Base-by-base conservation (phyloP, 2,888 invertebrate species). In the Alentia gelatinosa region DNA sequence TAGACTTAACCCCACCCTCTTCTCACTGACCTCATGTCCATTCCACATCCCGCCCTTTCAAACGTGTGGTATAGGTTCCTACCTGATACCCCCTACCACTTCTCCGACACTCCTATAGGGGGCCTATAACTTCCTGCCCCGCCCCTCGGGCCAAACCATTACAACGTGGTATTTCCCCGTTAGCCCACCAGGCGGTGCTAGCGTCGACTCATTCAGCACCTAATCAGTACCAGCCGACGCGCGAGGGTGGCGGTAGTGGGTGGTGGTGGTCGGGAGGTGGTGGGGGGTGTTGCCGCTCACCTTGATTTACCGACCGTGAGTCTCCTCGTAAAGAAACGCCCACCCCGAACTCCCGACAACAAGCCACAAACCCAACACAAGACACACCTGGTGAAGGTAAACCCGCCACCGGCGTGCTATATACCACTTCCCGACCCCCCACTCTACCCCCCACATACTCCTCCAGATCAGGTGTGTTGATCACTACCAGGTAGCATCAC, bases 151-250 rank as follows among this genome's bases (percentile, higher is more conserved):
- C 56, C 12, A 56, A n/a, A n/a, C 19, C 56, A 56, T 56, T 56
- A 56, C n/a, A 56, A 19, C 19, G 56, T n/a, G 56, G 56, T 56
- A 56, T 56, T 56, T 56, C 23, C 19, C 56, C 23, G 56, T 56
- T 56, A 56, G 74, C 74, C 30, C 74, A 26, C 26, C 33, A 33
- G 15, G 74, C 74, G 74, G 74, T 33, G 74, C 74, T 26, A 12
- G 12, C 33, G 74, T 74, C 74, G 30, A 33, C 74, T 74, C 74
- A 74, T 74, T 74, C 74, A 74, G 74, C 74, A 74, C 74, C 74
- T 74, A 74, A 74, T 74, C 74, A 74, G 74, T 15, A 74, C 30
- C 74, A 74, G 74, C 74, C 30, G 74, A 74, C 74, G 30, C 30
- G 74, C 30, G 33, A n/a, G n/a, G n/a, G n/a, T n/a, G n/a, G n/a